Base-by-base conservation (phyloP, 2,797 vertebrate species). In the Chromobotia macracanthus region DNA sequence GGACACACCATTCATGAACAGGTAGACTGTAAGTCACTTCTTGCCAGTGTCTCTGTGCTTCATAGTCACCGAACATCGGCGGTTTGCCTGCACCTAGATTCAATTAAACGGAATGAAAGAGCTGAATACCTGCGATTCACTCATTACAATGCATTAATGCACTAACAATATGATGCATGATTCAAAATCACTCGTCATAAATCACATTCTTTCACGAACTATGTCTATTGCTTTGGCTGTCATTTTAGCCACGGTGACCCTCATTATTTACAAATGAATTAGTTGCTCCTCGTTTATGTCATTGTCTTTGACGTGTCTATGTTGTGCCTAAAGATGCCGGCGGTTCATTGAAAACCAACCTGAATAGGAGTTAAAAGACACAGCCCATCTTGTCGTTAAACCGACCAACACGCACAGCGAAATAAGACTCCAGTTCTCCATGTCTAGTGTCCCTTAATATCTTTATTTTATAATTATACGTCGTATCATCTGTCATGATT, bases 31-130 rank as follows among this genome's bases (percentile, higher is more conserved):
- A 94, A 50, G 97, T 98, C 77, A 99, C 91, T 91, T 99, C 98
- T 87, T 99, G 98, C 98, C 98, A 99, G 88, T 99, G 98, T 72
- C 97, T 95, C 87, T 99, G 98, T 78, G 97, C 97, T 92, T 99
- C 98, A 83, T 99, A 99, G 88, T 99, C 98, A n/a, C 98, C 97
- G 86, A 96, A 99, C 94, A 98, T 94, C 1, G 96, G 97, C 31
- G 96, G 89, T 83, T 96, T 98, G 72, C 95, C 94, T 84, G 95
- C 95, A 82, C 98, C 98, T 99, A 82, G 35, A 66, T 18, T 72
- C 1, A 53, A 69, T 19, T 18, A 25, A 46, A 31, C 38, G 1
- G 46, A 41, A 78, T 11, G 53, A 2, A 25, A 66, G 18, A 25
- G 1, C 19, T 53, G 23, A 21, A 77, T 8, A 44, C 1, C 10